Base-by-base conservation (phyloP, 2,888 invertebrate species). In the Tromatobia lineatoria region DNA sequence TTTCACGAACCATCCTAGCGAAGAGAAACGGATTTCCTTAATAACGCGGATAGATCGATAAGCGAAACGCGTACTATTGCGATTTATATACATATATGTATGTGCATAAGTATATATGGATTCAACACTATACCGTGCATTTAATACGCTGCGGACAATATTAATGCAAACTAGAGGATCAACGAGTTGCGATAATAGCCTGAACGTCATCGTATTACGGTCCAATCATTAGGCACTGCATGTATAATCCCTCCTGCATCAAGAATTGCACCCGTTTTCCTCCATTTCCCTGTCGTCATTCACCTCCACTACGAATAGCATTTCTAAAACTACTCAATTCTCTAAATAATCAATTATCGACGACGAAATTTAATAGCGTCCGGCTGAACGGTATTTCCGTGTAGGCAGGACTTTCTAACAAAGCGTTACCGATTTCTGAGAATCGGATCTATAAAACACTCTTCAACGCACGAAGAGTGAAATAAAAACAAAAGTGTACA, bases 141-240 rank as follows among this genome's bases (percentile, higher is more conserved):
- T 11, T 47, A 47, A n/a, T n/a, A 15, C n/a, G 11, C 6, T 15
- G 3, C 6, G 34, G 34, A 34, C 59, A 61, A 61, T 29, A 18
- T 61, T 61, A 61, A 61, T n/a, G 34, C 34, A 13, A n/a, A 61
- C 59, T 34, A 34, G 59, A 61, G 59, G 10, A 61, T 61, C 34
- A 61, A 61, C 59, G 15, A 15, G 15, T 61, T 61, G 59, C 34
- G 59, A 29, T 61, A 61, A 61, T 29, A 34, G 59, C 59, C 59
- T 8, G 59, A 61, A n/a, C 59, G 29, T 61, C 13, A 61, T 59
- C 6, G 59, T 34, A 29, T 61, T 61, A 61, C 59, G 34, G 59
- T 61, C 34, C n/a, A 34, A 61, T 61, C 29, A 61, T 34, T 61
- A 61, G 59, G 29, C 34, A 29, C 59, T 34, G 59, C 25, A 61